Evolutionary conservation across 2,797 vertebrate genomes (phyloP).

Genomic region (Neosilurus mollespiculum): DNA sequence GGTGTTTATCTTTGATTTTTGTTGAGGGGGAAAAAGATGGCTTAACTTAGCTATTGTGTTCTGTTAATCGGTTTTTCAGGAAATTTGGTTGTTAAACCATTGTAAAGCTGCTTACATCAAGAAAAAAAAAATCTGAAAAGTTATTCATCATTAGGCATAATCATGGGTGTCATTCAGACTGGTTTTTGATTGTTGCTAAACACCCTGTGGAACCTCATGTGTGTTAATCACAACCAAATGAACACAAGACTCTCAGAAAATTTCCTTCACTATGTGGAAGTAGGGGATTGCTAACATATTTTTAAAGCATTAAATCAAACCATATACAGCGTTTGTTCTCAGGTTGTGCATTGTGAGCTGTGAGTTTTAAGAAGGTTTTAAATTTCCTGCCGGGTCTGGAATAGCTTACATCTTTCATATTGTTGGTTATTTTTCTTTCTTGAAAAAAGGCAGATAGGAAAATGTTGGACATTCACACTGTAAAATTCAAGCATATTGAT

Average conservation of each 20-base stretch:
- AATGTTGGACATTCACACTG: constrained; percentile 8
- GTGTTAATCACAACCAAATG: not conserved
- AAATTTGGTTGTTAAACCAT: constrained; percentile 1
- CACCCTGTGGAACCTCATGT: not conserved
- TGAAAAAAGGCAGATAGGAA: constrained; percentile 1
- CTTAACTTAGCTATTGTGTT: constrained; percentile 16
- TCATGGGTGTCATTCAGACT: not conserved
- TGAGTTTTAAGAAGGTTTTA: not conserved
- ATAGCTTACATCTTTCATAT: constrained; percentile 28
- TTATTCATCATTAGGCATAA: constrained; percentile 15
- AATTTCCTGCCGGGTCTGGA: constrained; percentile 19
- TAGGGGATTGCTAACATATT: not conserved
- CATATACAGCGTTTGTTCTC: not conserved
- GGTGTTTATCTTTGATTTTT: constrained; percentile 27
- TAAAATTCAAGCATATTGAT: constrained; percentile 4
- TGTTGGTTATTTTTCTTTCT: constrained; percentile 21
- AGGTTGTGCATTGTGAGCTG: not conserved
- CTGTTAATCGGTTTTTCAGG: constrained; percentile 35
- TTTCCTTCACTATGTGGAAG: not conserved
- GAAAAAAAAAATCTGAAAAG: not conserved
- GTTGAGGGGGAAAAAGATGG: not conserved
- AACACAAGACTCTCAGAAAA: not conserved
- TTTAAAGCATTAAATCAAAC: not conserved
- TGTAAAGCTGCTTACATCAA: constrained; percentile 12
- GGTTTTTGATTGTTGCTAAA: constrained; percentile 2